phyloP scores from a whole-genome alignment of 2,888 invertebrate species.

The Mythimna albipuncta region DNA sequence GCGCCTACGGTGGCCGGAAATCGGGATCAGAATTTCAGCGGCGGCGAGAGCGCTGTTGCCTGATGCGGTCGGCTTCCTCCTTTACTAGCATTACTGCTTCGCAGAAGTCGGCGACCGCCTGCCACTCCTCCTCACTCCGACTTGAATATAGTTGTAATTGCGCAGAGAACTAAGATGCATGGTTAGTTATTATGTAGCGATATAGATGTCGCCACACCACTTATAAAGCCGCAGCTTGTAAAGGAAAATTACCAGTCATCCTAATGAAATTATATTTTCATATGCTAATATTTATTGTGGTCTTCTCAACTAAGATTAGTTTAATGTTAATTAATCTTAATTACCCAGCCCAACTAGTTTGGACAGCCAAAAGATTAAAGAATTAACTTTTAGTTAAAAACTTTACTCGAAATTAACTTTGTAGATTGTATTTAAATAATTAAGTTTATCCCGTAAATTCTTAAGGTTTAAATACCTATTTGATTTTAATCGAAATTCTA shows the following conservation, averaged over 20 bases:
- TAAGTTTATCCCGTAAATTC: constrained; percentile 42
- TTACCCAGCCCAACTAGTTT: constrained; percentile 40
- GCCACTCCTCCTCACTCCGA: too few relatives aligned
- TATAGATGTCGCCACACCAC: too few relatives aligned
- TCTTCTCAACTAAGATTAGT: neutral
- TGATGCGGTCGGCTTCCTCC: too few relatives aligned
- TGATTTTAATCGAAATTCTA: constrained; percentile 17
- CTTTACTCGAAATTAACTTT: constrained; percentile 54
- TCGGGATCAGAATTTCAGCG: too few relatives aligned
- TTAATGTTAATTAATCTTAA: constrained; percentile 46
- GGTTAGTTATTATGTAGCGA: too few relatives aligned
- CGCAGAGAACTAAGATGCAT: too few relatives aligned
- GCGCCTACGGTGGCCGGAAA: too few relatives aligned
- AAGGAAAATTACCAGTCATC: neutral
- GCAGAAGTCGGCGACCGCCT: too few relatives aligned
- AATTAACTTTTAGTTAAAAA: constrained; percentile 42
- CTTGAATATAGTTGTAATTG: too few relatives aligned
- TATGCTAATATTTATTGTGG: neutral
- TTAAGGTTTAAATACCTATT: constrained; percentile 12
- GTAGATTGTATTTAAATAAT: constrained; percentile 58
- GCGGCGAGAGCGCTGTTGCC: too few relatives aligned
- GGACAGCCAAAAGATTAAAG: constrained; percentile 47
- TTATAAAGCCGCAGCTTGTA: too few relatives aligned
- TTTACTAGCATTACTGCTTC: too few relatives aligned
- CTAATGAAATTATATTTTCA: constrained; percentile 21